Base-by-base conservation (phyloP, 2,888 invertebrate genomes). In the Ophion costatus region DNA sequence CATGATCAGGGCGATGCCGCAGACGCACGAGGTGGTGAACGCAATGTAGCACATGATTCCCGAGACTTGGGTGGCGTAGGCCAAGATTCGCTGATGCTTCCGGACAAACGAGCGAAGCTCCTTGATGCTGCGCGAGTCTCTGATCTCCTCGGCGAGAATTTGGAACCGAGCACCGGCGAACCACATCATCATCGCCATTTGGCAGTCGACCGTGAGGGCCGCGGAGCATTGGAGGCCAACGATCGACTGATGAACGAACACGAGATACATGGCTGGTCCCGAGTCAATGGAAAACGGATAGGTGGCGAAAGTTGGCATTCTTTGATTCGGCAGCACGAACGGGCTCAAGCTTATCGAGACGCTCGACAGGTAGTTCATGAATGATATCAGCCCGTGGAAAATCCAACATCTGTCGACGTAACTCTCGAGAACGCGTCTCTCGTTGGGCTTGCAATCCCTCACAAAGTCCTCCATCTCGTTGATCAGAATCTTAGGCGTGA, bases 181-280 rank as follows among this genome's bases (percentile, higher is more conserved):
- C 90, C 89, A 90, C 33, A 90, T 42, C 9, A 89, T 66, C 2
- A 88, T 7, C 10, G 88, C 88, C 9, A 87, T 73, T 24, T 88
- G 88, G 78, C 88, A 86, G 70, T 90, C 90, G 1, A 88, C 63
- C 4, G 87, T 80, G 11, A 89, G 80, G 14, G 83, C 87, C 5
- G 89, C 79, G 10, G 82, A 71, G 22, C 63, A 77, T 22, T 82
- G 78, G 11, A 87, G 59, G 0, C 77, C 82, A 24, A 77, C 81
- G 11, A 87, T 11, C 5, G 76, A 56, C 59, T 86, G 85, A 57
- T 86, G 84, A 1, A 80, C 10, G n/a, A 87, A 87, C 4, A 77
- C 70, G 5, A 88, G 24, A 57, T 73, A 59, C 10, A 74, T 57
- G 17, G 69, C 4, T 1, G 83, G 10, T 24, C 78, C 79, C 0